Base-by-base conservation (phyloP, 2,888 invertebrate genomes). In the Cremastinae sp. region DNA sequence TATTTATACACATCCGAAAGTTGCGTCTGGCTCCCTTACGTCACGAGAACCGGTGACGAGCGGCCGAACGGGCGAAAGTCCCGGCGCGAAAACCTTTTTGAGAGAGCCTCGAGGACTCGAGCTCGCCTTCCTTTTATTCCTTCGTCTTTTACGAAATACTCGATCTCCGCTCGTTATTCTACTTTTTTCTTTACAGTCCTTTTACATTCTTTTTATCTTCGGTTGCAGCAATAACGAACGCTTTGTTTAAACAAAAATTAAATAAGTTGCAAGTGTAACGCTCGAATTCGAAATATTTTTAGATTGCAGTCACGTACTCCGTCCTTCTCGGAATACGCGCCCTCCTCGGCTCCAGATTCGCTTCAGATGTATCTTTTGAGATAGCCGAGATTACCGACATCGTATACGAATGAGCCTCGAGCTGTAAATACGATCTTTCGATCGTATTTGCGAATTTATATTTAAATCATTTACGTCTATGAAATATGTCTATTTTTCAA, bases 41-140 rank as follows among this genome's bases (percentile, higher is more conserved):
- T 76, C 73, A 73, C 49, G 69, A n/a, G n/a, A 64, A 76, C 73
- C 76, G 69, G 76, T 73, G 59, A 73, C 73, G 54, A 43, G 54
- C 28, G 49, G 59, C 28, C 22, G 41, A 69, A 51, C 51, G 58
- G 59, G 73, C 76, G 73, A 76, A 73, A 76, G 76, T 70, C 76
- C 41, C 41, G 38, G 2, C 28, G 28, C 28, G 28, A 28, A 65
- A 70, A 76, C 69, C 73, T 70, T 73, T 76, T 76, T 76, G 53
- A 76, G 53, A 76, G 65, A 69, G 76, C 65, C 73, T 69, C 76
- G 68, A 22, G 38, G 51, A 51, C 12, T 45, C 12, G 16, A 38
- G 51, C 43, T 41, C 22, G 12, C 41, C 22, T 34, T 14, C 45
- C 22, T 4, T 22, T 16, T 4, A 20, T 7, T 18, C 28, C 3